These are phyloP conservation scores for Parapsyche elsis DNA, from an alignment of 1,140 invertebrate species.

Conservation along the genomic window DNA sequence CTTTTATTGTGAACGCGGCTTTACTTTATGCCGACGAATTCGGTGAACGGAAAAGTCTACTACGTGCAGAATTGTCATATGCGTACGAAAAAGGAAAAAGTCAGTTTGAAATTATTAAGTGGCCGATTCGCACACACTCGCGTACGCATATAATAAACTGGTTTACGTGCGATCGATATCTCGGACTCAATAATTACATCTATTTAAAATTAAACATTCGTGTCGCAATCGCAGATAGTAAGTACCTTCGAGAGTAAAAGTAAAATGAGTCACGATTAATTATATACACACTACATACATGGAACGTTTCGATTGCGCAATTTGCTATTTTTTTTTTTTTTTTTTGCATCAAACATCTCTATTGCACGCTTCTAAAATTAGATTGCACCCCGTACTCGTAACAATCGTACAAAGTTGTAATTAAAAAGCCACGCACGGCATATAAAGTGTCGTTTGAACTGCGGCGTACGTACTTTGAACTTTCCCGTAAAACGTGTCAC, in stretches of 20 bases:
- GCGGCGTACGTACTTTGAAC: neutral
- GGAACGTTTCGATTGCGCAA: neutral
- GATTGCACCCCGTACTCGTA: neutral
- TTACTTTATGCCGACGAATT: neutral
- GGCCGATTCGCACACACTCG: neutral
- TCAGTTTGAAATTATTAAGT: conserved; percentile 20
- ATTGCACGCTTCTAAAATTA: too few species aligned
- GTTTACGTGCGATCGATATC: neutral
- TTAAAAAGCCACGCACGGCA: neutral
- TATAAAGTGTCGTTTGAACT: neutral
- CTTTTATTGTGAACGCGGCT: conserved; percentile 14
- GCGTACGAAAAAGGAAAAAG: conserved; percentile 7
- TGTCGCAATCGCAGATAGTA: neutral
- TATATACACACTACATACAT: too few species aligned
- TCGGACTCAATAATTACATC: conserved; percentile 9
- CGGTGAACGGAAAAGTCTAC: neutral
- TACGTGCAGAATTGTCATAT: neutral
- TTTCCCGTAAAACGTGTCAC: neutral
- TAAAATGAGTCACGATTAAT: conserved; percentile 9
- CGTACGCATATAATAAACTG: neutral
- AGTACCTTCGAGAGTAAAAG: neutral
- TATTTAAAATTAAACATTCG: conserved; percentile 19
- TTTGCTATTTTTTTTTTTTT: neutral
- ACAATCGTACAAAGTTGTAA: neutral
- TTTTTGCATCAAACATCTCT: too few species aligned